A percentile compares a stretch with the other conserved stretches of the same genome.
phyloP scores from a whole-genome alignment of 2,113 vertebrate genomes.

The Puffinus mauretanicus region DNA sequence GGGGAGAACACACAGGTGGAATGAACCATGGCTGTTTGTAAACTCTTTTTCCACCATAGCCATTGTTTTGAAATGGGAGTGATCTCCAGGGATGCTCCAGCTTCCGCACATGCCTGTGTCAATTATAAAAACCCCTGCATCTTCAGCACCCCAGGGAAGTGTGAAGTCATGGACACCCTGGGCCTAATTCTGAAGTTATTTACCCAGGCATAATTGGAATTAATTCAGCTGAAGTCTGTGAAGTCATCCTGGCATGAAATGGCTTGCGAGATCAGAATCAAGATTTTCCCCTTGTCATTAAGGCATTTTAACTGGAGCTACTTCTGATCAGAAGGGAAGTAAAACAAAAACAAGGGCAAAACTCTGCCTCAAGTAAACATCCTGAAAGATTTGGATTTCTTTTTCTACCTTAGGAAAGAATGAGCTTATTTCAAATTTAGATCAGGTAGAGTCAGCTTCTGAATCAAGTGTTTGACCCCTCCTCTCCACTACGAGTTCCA shows the following conservation, averaged over 20 bases:
- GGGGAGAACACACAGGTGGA: not conserved
- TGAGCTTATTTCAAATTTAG: not conserved
- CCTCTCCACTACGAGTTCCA: rapidly evolving
- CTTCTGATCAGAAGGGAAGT: not conserved
- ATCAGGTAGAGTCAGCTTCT: not conserved
- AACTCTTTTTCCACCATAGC: not conserved
- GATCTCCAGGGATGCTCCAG: not conserved
- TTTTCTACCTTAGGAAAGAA: not conserved
- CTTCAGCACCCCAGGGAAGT: not conserved
- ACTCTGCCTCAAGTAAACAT: not conserved
- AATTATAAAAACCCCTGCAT: not conserved
- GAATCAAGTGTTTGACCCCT: not conserved
- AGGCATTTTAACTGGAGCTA: not conserved
- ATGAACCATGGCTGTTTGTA: rapidly evolving
- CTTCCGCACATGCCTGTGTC: not conserved
- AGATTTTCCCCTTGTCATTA: not conserved
- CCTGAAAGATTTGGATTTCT: not conserved
- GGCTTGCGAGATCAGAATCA: not conserved
- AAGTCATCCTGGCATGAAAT: not conserved
- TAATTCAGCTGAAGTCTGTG: not conserved
- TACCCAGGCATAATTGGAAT: not conserved
- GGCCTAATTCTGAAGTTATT: not conserved
- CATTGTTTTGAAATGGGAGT: not conserved
- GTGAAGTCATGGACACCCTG: not conserved
- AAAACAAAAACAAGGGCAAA: not conserved